These are phyloP conservation scores for Pimpla rufipes DNA, from an alignment of 2,888 invertebrate genomes.

Conservation along the genomic window DNA sequence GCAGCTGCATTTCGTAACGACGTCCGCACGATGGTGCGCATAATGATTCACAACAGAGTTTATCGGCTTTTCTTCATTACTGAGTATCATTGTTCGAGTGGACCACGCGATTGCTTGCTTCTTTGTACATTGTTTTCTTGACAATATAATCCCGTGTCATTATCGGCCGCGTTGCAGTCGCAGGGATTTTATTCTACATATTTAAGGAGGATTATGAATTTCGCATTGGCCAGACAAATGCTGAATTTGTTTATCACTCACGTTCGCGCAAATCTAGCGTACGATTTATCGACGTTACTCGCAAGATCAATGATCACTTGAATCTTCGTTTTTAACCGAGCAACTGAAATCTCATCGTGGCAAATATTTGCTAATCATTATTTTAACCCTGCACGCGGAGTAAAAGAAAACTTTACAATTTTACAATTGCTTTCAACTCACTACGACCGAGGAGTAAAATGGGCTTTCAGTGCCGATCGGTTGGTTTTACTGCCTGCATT, in stretches of 20 bases:
- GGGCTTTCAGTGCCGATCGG: too few species aligned
- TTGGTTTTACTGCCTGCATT: background rate
- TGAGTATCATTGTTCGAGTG: conserved; percentile 20
- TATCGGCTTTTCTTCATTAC: conserved; percentile 34
- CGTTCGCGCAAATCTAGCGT: too few species aligned
- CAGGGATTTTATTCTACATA: background rate
- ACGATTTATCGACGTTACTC: background rate
- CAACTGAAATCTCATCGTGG: background rate
- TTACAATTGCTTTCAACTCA: background rate
- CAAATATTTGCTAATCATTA: background rate
- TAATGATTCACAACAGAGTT: conserved; percentile 50
- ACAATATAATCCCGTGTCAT: background rate
- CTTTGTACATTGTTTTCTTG: background rate
- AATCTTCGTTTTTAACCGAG: background rate
- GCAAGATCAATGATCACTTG: background rate
- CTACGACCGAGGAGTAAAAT: too few species aligned
- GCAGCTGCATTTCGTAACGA: conserved; percentile 48
- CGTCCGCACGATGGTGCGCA: conserved; percentile 21
- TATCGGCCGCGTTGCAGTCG: background rate
- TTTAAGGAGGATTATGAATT: background rate
- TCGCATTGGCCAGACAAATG: too few species aligned
- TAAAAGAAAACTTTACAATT: background rate
- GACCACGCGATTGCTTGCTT: background rate
- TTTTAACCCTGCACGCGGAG: background rate
- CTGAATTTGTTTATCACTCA: too few species aligned